These are phyloP conservation scores for Ariopsis seemanni DNA, from an alignment of 2,113 vertebrate species.

Conservation along the genomic window DNA sequence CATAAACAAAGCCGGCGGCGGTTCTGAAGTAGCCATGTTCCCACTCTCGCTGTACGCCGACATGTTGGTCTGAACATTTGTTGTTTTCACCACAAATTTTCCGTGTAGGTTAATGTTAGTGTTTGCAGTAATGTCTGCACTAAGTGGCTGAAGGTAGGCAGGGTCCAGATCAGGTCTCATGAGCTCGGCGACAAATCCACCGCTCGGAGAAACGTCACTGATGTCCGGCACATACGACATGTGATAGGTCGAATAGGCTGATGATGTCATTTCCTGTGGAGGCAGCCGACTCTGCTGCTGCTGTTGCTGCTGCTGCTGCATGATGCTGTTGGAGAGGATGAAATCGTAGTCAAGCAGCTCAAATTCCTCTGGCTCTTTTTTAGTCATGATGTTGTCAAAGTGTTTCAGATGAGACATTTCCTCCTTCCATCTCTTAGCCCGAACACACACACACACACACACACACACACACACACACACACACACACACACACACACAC, in stretches of 20 bases:
- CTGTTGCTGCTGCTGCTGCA: constrained; percentile 77
- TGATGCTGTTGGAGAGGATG: constrained; percentile 89
- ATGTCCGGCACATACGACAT: constrained; percentile 85
- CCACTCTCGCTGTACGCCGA: constrained; percentile 81
- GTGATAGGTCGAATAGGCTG: constrained; percentile 74
- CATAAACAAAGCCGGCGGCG: constrained; percentile 62
- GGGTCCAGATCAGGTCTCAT: constrained; percentile 93
- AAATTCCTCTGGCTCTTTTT: constrained; percentile 84
- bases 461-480: not conserved
- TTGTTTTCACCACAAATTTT: constrained; percentile 88
- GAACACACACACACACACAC: constrained; percentile 44
- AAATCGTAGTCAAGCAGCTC: constrained; percentile 94
- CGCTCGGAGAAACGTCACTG: constrained; percentile 88
- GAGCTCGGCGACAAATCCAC: constrained; percentile 93
- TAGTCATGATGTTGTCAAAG: constrained; percentile 71
- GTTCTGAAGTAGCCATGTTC: constrained; percentile 71
- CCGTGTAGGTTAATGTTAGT: constrained; percentile 76
- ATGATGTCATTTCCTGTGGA: constrained; percentile 61
- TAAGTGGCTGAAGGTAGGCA: constrained; percentile 81
- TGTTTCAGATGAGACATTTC: constrained; percentile 86
- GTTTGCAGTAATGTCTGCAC: not conserved
- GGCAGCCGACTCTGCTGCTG: constrained; percentile 57
- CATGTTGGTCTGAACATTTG: constrained; percentile 71
- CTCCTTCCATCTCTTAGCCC: constrained; percentile 87
- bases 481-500: not conserved